phyloP scores from a whole-genome alignment of 2,797 vertebrate species.

The Nothura maculosa region DNA sequence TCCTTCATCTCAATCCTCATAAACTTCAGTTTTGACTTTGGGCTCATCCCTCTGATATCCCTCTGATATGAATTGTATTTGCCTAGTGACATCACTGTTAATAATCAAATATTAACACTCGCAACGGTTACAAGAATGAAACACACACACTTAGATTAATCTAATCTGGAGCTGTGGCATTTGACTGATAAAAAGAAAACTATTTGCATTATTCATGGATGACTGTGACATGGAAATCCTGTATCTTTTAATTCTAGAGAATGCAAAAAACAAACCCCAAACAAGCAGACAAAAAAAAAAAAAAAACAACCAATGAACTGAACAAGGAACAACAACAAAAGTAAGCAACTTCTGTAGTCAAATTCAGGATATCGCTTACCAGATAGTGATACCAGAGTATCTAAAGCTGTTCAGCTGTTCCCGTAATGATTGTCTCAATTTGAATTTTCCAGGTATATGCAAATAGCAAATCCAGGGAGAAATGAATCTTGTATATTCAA shows the following conservation, averaged over 20 bases:
- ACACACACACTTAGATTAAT: neutral
- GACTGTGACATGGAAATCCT: neutral
- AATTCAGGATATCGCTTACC: neutral
- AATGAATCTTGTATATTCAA: neutral
- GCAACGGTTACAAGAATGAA: neutral
- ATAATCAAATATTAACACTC: neutral
- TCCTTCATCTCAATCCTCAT: neutral
- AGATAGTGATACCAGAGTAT: neutral
- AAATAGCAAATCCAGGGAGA: neutral
- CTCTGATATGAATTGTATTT: neutral
- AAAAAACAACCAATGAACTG: neutral
- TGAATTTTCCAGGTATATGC: neutral
- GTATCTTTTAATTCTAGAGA: neutral
- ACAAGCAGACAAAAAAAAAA: neutral
- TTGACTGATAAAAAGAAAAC: neutral
- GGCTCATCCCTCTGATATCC: neutral
- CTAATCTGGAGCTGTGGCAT: neutral
- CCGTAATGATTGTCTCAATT: neutral
- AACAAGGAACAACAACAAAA: neutral
- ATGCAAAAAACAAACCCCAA: neutral
- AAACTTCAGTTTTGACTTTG: neutral
- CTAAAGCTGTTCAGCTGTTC: neutral
- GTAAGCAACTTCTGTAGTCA: neutral
- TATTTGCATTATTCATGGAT: neutral
- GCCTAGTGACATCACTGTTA: slow-evolving; percentile 17